Evolutionary conservation across 2,797 vertebrate genomes (phyloP).

Genomic region (Trematomus bernacchii): DNA sequence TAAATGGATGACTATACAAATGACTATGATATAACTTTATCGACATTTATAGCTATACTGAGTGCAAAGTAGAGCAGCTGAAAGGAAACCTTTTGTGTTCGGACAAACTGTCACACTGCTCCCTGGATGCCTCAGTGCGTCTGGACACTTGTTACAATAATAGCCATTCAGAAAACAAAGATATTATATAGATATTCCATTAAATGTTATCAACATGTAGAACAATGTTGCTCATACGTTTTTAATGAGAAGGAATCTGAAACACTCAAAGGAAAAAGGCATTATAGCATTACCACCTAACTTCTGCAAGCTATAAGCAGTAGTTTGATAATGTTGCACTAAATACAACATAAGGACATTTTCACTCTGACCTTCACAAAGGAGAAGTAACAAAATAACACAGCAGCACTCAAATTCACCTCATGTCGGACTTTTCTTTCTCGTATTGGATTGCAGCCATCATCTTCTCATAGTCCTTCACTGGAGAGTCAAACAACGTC

Average conservation of each 20-base stretch:
- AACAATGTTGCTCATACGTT: background rate
- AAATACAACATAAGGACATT: background rate
- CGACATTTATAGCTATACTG: too few relatives aligned
- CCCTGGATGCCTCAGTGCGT: background rate
- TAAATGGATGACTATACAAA: background rate
- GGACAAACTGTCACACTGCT: background rate
- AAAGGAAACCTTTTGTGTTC: background rate
- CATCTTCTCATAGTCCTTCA: conserved; percentile 93
- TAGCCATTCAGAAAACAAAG: background rate
- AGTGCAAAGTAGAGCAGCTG: background rate
- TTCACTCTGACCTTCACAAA: background rate
- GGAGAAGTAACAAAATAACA: background rate
- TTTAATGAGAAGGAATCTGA: background rate
- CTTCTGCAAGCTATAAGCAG: background rate
- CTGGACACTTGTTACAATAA: background rate
- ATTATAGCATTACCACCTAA: too few relatives aligned
- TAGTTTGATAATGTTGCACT: background rate
- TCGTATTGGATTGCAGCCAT: conserved; percentile 89
- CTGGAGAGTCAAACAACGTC: conserved; percentile 86
- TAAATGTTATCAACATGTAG: background rate
- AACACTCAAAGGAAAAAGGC: background rate
- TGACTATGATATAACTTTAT: background rate
- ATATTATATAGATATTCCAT: background rate
- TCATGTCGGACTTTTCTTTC: conserved; percentile 88
- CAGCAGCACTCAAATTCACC: conserved; percentile 74